A percentile compares a stretch with the other conserved stretches of the same genome.
These are phyloP conservation scores for Platyrinchus mystaceus DNA, from an alignment of 2,797 vertebrate genomes.

Conservation along the genomic window DNA sequence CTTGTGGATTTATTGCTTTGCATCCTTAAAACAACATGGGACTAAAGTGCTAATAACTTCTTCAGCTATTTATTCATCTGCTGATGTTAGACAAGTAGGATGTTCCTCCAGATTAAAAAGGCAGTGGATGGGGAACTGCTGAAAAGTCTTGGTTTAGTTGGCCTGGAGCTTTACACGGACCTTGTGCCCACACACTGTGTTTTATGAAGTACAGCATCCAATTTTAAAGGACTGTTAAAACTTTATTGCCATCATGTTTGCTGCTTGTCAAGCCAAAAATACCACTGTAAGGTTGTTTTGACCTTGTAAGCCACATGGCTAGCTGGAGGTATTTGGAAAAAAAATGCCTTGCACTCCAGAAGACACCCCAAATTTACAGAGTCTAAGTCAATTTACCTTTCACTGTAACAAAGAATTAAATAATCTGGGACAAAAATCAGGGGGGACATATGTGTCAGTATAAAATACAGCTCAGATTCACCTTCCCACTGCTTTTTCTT, in stretches of 20 bases:
- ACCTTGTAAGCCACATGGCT: not conserved
- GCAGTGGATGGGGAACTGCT: not conserved
- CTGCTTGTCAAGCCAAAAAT: slow-evolving; percentile 44
- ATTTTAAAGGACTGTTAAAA: slow-evolving; percentile 1
- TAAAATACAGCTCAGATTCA: not conserved
- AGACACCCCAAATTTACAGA: not conserved
- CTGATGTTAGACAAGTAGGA: not conserved
- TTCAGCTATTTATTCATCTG: not conserved
- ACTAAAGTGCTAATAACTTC: not conserved
- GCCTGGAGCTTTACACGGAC: not conserved
- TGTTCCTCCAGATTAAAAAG: not conserved
- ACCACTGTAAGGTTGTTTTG: slow-evolving; percentile 31
- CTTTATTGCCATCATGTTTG: not conserved
- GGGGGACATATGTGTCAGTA: not conserved
- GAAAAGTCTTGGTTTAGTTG: not conserved
- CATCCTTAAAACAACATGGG: not conserved
- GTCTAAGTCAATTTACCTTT: not conserved
- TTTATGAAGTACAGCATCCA: not conserved
- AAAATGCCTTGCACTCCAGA: not conserved
- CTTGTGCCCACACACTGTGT: rapidly evolving
- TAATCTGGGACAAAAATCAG: not conserved
- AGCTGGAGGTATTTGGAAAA: not conserved
- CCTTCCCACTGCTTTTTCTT: not conserved
- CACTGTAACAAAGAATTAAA: not conserved
- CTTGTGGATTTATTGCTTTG: not conserved